Evolutionary conservation across 2,797 vertebrate species (phyloP).

Genomic region (Telmatherina bonti): DNA sequence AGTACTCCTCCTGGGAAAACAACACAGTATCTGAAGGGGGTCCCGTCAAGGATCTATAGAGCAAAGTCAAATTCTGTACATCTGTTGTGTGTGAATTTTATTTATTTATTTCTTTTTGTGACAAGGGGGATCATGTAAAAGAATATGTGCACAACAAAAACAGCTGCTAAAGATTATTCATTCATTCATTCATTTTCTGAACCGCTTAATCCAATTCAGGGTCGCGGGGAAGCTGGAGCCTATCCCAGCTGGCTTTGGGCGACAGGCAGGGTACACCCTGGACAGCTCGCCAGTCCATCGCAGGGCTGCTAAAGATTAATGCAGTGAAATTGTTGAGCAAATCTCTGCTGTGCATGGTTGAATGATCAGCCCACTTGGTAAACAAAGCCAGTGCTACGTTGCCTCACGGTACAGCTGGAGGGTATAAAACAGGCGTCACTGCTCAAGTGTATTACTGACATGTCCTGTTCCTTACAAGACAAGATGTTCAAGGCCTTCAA

Average conservation of each 20-base stretch:
- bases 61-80: not conserved
- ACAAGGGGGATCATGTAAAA: no score
- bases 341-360: not conserved
- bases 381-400: slow-evolving; percentile 35
- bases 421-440: not conserved
- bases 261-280: no score
- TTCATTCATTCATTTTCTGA: no score
- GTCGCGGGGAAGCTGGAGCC: no score
- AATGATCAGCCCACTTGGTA: slow-evolving; percentile 63
- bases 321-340: not conserved
- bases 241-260: no score
- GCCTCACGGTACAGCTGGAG: slow-evolving; percentile 18
- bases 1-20: slow-evolving; percentile 62
- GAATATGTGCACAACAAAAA: no score
- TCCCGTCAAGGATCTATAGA: slow-evolving; percentile 60
- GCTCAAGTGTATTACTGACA: not conserved
- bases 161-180: no score
- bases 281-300: no score
- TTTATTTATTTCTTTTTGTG: no score
- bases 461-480: not conserved
- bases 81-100: not conserved
- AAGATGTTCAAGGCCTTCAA: not conserved
- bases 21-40: slow-evolving; percentile 73
- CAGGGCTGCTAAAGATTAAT: slow-evolving; percentile 32
- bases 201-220: no score